phyloP scores from a whole-genome alignment of 2,797 vertebrate species.

The Microcaecilia unicolor region DNA sequence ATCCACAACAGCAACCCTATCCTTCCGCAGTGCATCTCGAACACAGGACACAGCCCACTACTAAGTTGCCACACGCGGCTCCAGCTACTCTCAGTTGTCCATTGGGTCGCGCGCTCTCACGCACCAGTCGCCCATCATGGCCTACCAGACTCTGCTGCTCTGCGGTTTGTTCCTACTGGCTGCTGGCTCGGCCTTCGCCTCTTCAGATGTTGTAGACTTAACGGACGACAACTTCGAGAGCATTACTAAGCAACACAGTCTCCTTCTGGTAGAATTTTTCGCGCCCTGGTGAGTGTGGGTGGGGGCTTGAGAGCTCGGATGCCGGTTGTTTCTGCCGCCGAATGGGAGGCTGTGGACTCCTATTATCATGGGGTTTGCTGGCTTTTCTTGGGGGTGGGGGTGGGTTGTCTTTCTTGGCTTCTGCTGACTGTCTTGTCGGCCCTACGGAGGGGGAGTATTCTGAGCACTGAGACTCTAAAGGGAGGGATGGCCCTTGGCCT shows the following conservation, averaged over 20 bases:
- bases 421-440: too few relatives aligned
- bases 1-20: too few relatives aligned
- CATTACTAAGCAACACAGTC: constrained; percentile 60
- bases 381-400: not conserved
- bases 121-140: constrained; percentile 19
- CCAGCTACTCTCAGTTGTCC: too few relatives aligned
- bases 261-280: constrained; percentile 83
- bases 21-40: constrained; percentile 8
- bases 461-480: too few relatives aligned
- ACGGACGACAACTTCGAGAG: constrained; percentile 88
- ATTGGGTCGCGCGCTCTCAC: too few relatives aligned
- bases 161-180: constrained; percentile 10
- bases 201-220: constrained; percentile 85
- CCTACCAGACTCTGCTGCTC: constrained; percentile 6
- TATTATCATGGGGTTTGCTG: too few relatives aligned
- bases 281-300: constrained; percentile 78
- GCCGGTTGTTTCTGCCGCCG: too few relatives aligned
- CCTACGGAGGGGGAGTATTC: too few relatives aligned
- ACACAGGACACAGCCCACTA: too few relatives aligned
- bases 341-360: too few relatives aligned
- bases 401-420: rapidly evolving
- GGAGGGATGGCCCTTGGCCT: not conserved
- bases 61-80: too few relatives aligned
- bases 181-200: constrained; percentile 49
- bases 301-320: too few relatives aligned